A percentile compares a stretch with the other conserved stretches of the same genome.
These are phyloP conservation scores for Enteromius thamalakanensis DNA, from an alignment of 2,797 vertebrate species.

Conservation along the genomic window DNA sequence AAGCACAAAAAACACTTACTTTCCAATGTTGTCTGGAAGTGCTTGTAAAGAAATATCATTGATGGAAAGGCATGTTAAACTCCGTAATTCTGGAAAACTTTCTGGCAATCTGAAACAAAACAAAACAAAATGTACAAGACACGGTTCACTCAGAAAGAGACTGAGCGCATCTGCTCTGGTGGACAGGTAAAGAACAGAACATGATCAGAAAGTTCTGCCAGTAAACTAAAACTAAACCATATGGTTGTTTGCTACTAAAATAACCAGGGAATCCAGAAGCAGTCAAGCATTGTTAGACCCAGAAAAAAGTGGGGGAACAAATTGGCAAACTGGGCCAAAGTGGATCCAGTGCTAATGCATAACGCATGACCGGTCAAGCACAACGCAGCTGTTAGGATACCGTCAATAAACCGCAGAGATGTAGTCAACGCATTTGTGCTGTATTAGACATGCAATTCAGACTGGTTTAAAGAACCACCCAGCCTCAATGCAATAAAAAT, in stretches of 20 bases:
- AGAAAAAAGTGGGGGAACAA: neutral
- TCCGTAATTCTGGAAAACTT: constrained; percentile 92
- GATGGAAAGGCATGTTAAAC: constrained; percentile 96
- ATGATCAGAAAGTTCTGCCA: too few relatives aligned
- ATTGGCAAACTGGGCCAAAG: constrained; percentile 5
- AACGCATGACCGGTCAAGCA: constrained; percentile 14
- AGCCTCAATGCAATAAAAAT: neutral
- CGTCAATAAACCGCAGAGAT: neutral
- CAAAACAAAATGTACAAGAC: neutral
- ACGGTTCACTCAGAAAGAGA: neutral
- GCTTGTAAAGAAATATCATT: constrained; percentile 97
- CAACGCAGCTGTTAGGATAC: neutral
- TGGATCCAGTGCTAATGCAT: constrained; percentile 28
- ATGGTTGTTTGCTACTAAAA: too few relatives aligned
- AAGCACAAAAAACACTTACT: constrained; percentile 82
- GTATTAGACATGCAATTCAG: neutral
- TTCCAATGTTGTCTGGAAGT: constrained; percentile 98
- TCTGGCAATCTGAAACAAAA: constrained; percentile 86
- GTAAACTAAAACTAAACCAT: too few relatives aligned
- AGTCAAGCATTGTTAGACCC: too few relatives aligned
- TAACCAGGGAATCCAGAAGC: too few relatives aligned
- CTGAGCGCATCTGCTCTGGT: neutral
- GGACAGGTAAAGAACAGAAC: neutral
- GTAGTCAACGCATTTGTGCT: neutral
- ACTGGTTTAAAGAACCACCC: neutral